Evolutionary conservation across 2,888 invertebrate species (phyloP).

Genomic region (Lordiphosa andalusiaca): DNA sequence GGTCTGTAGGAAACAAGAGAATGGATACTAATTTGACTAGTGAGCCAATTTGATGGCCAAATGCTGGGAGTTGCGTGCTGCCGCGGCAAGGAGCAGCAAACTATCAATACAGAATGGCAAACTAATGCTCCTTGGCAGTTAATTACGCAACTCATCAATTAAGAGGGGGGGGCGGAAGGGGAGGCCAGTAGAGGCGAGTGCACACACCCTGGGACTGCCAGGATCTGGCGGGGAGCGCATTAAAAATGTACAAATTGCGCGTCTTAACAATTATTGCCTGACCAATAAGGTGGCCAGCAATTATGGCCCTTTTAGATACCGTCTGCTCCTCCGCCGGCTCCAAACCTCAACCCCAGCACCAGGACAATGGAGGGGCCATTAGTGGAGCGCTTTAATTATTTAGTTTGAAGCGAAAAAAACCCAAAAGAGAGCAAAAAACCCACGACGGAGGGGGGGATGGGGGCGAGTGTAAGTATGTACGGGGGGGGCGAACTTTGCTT

Average conservation of each 20-base stretch:
- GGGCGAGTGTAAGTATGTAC: slow-evolving; percentile 24
- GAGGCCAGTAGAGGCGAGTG: too few species aligned
- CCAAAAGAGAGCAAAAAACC: slow-evolving; percentile 27
- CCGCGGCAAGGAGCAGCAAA: slow-evolving; percentile 4
- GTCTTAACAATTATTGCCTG: slow-evolving; percentile 72
- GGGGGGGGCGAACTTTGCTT: slow-evolving; percentile 54
- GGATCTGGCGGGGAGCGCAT: slow-evolving; percentile 28
- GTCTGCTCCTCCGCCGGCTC: slow-evolving; percentile 3
- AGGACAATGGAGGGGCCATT: slow-evolving; percentile 74
- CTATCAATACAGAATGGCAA: slow-evolving; percentile 32
- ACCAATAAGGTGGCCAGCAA: slow-evolving; percentile 45
- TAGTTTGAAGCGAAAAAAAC: slow-evolving; percentile 55
- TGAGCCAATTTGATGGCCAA: slow-evolving; percentile 4
- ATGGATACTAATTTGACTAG: slow-evolving; percentile 2
- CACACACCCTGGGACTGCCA: not conserved
- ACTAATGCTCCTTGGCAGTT: slow-evolving; percentile 67
- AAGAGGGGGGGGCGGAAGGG: slow-evolving; percentile 27
- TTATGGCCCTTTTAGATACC: slow-evolving; percentile 60
- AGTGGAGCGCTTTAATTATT: slow-evolving; percentile 72
- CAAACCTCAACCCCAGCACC: slow-evolving; percentile 4
- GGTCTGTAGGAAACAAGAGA: too few species aligned
- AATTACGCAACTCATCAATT: slow-evolving; percentile 78
- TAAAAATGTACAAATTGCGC: slow-evolving; percentile 75
- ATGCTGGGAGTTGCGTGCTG: slow-evolving; percentile 4
- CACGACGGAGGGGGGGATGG: slow-evolving; percentile 20